Percentiles rank a stretch among this genome's conserved stretches.
Conservation (phyloP, 2,113 vertebrate species). For the Origma solitaria region DNA sequence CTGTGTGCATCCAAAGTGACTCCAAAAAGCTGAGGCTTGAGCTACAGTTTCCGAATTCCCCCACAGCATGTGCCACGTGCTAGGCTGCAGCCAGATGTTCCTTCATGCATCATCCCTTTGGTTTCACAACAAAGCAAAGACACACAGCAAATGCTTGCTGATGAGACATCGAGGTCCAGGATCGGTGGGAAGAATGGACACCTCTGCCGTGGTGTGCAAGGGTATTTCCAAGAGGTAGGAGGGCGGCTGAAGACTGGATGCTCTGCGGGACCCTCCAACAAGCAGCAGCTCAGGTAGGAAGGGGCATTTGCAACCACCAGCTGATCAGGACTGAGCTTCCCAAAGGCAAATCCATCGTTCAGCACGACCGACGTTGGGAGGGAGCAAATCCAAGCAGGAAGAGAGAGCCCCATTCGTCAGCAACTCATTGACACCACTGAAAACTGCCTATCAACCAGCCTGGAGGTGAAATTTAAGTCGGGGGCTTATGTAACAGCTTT, state of each 20-base stretch:
- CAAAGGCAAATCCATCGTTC: background rate
- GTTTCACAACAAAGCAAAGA: background rate
- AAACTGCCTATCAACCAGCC: slow-evolving; percentile 12
- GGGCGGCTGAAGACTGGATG: background rate
- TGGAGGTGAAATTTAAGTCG: slow-evolving; percentile 18
- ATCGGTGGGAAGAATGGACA: rapidly evolving
- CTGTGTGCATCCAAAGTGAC: background rate
- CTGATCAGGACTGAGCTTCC: background rate
- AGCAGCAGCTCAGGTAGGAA: background rate
- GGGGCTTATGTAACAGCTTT: slow-evolving; percentile 33
- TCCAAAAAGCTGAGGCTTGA: background rate
- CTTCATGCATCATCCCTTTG: background rate
- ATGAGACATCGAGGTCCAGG: background rate
- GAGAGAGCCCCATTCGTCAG: background rate
- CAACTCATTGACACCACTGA: background rate
- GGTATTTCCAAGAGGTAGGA: background rate
- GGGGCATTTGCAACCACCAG: background rate
- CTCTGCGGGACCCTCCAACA: background rate
- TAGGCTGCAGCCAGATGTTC: background rate
- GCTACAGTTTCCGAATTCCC: background rate
- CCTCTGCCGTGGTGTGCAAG: rapidly evolving
- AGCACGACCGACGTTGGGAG: rapidly evolving
- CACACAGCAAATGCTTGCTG: background rate
- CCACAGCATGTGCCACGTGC: background rate
- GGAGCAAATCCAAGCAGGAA: background rate